Conservation (phyloP, 2,888 invertebrate species). For the Dione vanillae region DNA sequence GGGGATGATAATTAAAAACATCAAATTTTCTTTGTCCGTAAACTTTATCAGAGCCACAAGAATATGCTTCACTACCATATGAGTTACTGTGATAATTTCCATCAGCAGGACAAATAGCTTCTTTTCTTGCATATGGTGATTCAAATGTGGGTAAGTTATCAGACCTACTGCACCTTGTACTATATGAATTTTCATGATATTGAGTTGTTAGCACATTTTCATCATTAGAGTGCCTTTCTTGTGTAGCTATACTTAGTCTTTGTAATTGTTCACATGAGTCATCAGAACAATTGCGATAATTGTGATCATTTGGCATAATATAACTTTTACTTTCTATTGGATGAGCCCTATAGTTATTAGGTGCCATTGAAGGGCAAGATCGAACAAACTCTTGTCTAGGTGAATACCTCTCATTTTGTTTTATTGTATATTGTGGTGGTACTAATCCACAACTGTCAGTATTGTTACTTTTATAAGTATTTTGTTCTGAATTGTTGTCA, state of each 20-base stretch:
- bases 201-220: slow-evolving; percentile 67
- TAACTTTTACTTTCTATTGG: slow-evolving; percentile 64
- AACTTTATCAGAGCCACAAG: slow-evolving; percentile 73
- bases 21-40: slow-evolving; percentile 75
- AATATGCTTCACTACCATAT: slow-evolving; percentile 70
- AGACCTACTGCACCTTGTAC: slow-evolving; percentile 58
- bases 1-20: slow-evolving; percentile 73
- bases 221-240: slow-evolving; percentile 70
- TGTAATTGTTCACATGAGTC: slow-evolving; percentile 69
- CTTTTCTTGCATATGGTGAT: slow-evolving; percentile 68
- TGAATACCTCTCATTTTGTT: slow-evolving; percentile 71
- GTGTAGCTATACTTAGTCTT: slow-evolving; percentile 72
- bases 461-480: slow-evolving; percentile 65
- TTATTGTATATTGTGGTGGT: slow-evolving; percentile 62
- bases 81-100: slow-evolving; percentile 72
- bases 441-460: slow-evolving; percentile 62
- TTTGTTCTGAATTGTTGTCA: slow-evolving; percentile 67
- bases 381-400: slow-evolving; percentile 70
- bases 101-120: slow-evolving; percentile 65
- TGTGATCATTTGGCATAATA: slow-evolving; percentile 63
- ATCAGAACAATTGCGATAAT: slow-evolving; percentile 66
- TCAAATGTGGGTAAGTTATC: slow-evolving; percentile 69
- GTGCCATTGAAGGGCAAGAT: slow-evolving; percentile 58
- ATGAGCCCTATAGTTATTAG: slow-evolving; percentile 64
- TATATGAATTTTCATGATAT: slow-evolving; percentile 67